phyloP scores from a whole-genome alignment of 2,113 vertebrate species.

The Etia nguti region DNA sequence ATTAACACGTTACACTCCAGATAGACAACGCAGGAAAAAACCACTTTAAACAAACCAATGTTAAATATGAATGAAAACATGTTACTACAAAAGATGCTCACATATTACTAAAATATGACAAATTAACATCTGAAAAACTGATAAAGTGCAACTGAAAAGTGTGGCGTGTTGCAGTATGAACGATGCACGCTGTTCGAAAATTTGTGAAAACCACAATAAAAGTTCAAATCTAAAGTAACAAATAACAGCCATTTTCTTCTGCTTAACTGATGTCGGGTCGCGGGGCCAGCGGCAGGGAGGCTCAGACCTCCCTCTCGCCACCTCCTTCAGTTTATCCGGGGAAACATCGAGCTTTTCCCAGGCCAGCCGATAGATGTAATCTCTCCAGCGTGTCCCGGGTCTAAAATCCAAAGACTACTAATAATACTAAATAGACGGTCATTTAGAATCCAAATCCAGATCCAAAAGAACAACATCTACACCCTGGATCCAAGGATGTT shows the following conservation, averaged over 20 bases:
- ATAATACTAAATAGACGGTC: background rate
- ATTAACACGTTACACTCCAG: background rate
- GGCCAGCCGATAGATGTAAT: accelerated
- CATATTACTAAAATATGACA: background rate
- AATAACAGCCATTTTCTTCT: background rate
- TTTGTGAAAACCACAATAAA: background rate
- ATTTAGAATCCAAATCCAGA: background rate
- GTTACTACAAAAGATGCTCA: background rate
- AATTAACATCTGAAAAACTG: background rate
- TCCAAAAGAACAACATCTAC: accelerated
- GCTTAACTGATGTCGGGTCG: accelerated
- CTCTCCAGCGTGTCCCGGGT: background rate
- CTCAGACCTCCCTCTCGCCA: accelerated
- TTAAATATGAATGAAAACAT: background rate
- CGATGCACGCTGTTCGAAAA: accelerated
- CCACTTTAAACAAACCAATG: background rate
- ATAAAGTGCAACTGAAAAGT: background rate
- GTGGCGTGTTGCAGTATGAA: accelerated
- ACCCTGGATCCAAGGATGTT: background rate
- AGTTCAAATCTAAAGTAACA: background rate
- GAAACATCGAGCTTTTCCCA: background rate
- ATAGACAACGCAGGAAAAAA: accelerated
- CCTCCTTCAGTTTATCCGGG: background rate
- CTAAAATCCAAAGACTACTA: background rate
- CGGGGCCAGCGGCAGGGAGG: accelerated